Conservation (phyloP, 2,797 vertebrate species). For the Centroberyx gerrardi region DNA sequence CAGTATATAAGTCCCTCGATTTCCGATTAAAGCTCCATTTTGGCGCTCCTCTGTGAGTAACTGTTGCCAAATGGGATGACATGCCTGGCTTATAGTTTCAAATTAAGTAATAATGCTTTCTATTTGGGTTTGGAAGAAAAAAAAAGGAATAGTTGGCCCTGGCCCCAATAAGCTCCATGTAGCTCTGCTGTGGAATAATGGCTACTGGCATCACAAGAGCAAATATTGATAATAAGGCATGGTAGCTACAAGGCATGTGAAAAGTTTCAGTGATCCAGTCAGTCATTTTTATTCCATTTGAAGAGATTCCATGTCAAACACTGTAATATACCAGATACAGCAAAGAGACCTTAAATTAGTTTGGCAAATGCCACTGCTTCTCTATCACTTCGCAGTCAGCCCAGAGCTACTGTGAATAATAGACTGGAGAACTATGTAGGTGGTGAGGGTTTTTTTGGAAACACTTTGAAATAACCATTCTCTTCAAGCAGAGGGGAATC, state of each 20-base stretch:
- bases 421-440: slow-evolving; percentile 19
- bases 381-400: slow-evolving; percentile 45
- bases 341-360: slow-evolving; percentile 14
- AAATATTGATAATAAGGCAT: slow-evolving; percentile 61
- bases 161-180: slow-evolving; percentile 58
- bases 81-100: slow-evolving; percentile 58
- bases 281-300: slow-evolving; percentile 44
- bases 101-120: slow-evolving; percentile 66
- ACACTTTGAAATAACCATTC: slow-evolving; percentile 1
- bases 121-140: slow-evolving; percentile 53
- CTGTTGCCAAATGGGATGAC: too few relatives aligned
- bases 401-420: slow-evolving; percentile 40
- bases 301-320: slow-evolving; percentile 47
- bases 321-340: slow-evolving; percentile 46
- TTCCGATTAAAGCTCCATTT: slow-evolving; percentile 69
- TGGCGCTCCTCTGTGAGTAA: slow-evolving; percentile 40
- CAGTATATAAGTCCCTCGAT: slow-evolving; percentile 60
- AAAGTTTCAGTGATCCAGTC: slow-evolving; percentile 10
- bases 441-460: slow-evolving; percentile 7
- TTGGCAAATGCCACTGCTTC: slow-evolving; percentile 53
- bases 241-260: slow-evolving; percentile 53
- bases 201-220: slow-evolving; percentile 53
- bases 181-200: slow-evolving; percentile 2
- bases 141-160: slow-evolving; percentile 44
- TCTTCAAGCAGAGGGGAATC: slow-evolving; percentile 18